Conservation (phyloP, 1,140 invertebrate genomes). For the Microplitis mediator region DNA sequence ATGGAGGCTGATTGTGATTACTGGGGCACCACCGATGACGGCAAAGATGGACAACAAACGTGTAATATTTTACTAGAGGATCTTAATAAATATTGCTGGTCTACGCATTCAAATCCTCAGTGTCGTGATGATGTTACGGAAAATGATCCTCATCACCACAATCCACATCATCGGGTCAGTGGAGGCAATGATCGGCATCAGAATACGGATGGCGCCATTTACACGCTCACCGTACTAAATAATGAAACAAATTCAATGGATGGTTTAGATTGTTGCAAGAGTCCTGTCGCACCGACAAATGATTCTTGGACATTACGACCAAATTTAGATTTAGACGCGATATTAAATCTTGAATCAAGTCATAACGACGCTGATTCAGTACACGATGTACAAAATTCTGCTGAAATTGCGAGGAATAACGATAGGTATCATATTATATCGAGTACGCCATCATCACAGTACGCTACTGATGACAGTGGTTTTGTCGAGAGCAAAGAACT, state of each 20-base stretch:
- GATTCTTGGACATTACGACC: constrained; percentile 55
- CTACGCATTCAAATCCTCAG: constrained; percentile 42
- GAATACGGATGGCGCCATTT: constrained; percentile 66
- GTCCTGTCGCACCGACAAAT: constrained; percentile 46
- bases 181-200: constrained; percentile 48
- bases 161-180: constrained; percentile 25
- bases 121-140: constrained; percentile 30
- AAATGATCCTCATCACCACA: not conserved
- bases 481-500: constrained; percentile 73
- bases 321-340: constrained; percentile 59
- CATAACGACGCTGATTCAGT: constrained; percentile 39
- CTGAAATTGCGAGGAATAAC: constrained; percentile 38
- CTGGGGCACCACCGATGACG: constrained; percentile 70
- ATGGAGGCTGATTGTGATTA: constrained; percentile 67
- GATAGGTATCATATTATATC: constrained; percentile 52
- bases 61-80: constrained; percentile 79
- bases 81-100: constrained; percentile 82
- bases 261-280: constrained; percentile 58
- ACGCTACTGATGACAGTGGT: constrained; percentile 72
- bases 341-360: constrained; percentile 57
- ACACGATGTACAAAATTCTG: constrained; percentile 40
- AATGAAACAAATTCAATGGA: constrained; percentile 65
- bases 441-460: constrained; percentile 54
- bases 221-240: constrained; percentile 65
- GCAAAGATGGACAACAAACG: constrained; percentile 66